Base-by-base conservation (phyloP, 2,113 vertebrate genomes). In the Heloderma charlesbogerti region DNA sequence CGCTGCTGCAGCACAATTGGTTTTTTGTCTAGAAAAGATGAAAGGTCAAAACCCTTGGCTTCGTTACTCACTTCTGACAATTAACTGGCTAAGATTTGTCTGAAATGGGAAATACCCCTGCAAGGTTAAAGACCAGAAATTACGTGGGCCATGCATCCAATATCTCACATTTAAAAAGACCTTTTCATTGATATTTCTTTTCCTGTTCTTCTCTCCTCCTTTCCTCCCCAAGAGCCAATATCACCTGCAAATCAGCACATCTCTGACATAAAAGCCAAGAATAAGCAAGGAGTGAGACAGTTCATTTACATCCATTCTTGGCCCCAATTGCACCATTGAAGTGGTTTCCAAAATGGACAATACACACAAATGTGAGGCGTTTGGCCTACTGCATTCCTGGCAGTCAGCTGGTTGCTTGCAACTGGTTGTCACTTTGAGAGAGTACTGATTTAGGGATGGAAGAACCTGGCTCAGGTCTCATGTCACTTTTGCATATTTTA, bases 401-500 rank as follows among this genome's bases (percentile, higher is more conserved):
- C n/a, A 8, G 66, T 66, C 13, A 88, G 84, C 90, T 0, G 0
- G 3, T n/a, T 90, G 48, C 4, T 37, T 90, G 48, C 4, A 87
- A 71, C 89, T 0, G 54, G 40, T 89, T 69, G 66, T 37, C 87
- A 48, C 75, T 94, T 93, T 91, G 92, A 95, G 20, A 93, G 91
- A 85, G 1, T 80, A 94, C 43, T 92, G 89, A 91, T 94, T 93
- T 94, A 89, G 92, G 25, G 40, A 48, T 7, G n/a, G 43, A 43
- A 40, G 6, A 45, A 31, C 34, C 27, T 45, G 13, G 6, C 27
- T 80, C 27, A 34, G 54, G 12, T 81, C 79, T 57, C 27, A n/a
- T 31, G 79, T n/a, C 10, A 18, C 77, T 81, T 57, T 6, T 6
- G 10, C 43, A 40, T 43, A 16, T 37, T 69, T 6, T 3, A 2